phyloP scores from a whole-genome alignment of 2,888 invertebrate genomes.

The Stenichneumon culpator region DNA sequence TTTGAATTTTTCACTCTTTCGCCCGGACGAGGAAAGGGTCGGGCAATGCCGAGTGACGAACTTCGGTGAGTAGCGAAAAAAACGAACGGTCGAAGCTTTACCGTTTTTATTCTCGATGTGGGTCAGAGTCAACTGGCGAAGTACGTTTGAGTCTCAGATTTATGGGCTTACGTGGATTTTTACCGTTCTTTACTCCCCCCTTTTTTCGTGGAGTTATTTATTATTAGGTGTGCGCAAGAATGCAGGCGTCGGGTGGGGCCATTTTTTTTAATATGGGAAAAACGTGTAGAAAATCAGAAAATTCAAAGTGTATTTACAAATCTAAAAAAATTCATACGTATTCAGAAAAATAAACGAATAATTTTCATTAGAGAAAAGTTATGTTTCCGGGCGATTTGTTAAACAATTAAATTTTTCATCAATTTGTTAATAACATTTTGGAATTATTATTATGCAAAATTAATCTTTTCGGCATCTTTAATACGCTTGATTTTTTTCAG shows the following conservation, averaged over 20 bases:
- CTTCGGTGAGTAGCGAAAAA: neutral
- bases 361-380: too few species aligned
- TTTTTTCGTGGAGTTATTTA: neutral
- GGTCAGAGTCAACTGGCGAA: constrained; percentile 46
- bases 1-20: constrained; percentile 51
- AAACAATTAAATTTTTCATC: too few species aligned
- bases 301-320: too few species aligned
- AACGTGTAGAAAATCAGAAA: too few species aligned
- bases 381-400: too few species aligned
- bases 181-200: constrained; percentile 46
- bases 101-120: constrained; percentile 61
- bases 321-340: too few species aligned
- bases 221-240: neutral
- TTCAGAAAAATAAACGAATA: too few species aligned
- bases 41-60: neutral
- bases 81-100: constrained; percentile 37
- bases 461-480: too few species aligned
- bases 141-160: constrained; percentile 15
- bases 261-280: too few species aligned
- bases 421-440: too few species aligned
- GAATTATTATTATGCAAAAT: too few species aligned
- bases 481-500: too few species aligned
- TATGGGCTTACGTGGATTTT: constrained; percentile 43
- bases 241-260: constrained; percentile 10
- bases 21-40: constrained; percentile 15